A percentile compares a stretch with the other conserved stretches of the same genome.
Conservation (phyloP, 2,888 invertebrate species). For the Rotaria magnacalcarata region DNA sequence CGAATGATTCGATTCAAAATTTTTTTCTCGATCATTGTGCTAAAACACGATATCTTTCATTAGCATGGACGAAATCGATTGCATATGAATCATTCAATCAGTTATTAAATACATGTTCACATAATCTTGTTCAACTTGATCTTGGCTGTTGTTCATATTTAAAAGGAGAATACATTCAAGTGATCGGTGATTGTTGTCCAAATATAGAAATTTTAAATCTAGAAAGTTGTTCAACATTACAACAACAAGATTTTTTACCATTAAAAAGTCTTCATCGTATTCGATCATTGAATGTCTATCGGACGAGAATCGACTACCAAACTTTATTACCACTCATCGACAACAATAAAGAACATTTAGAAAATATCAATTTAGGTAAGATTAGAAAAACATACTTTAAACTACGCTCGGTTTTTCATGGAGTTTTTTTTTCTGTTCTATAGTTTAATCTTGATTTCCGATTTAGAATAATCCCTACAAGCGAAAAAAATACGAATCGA, state of each 20-base stretch:
- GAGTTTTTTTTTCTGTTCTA: too few relatives aligned
- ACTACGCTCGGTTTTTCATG: too few relatives aligned
- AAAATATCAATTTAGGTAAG: slow-evolving; percentile 11
- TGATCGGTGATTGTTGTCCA: neutral
- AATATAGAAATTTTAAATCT: slow-evolving; percentile 17
- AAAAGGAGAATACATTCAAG: neutral
- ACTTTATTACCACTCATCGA: slow-evolving; percentile 17
- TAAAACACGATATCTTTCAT: neutral
- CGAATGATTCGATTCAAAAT: neutral
- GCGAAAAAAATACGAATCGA: too few relatives aligned
- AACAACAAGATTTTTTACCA: neutral
- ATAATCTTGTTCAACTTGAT: neutral
- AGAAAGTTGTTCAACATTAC: neutral
- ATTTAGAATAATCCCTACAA: too few relatives aligned
- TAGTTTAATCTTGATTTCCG: too few relatives aligned
- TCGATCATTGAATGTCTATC: slow-evolving; percentile 16
- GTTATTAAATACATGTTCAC: neutral
- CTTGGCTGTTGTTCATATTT: slow-evolving; percentile 13
- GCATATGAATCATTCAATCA: neutral
- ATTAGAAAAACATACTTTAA: too few relatives aligned
- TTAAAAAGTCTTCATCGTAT: neutral
- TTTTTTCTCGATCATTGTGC: neutral
- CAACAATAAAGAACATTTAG: slow-evolving; percentile 17
- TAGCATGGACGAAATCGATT: slow-evolving; percentile 13
- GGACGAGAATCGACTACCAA: neutral